These are phyloP conservation scores for Drosophila mayaguana DNA, from an alignment of 2,888 invertebrate species.

Conservation along the genomic window DNA sequence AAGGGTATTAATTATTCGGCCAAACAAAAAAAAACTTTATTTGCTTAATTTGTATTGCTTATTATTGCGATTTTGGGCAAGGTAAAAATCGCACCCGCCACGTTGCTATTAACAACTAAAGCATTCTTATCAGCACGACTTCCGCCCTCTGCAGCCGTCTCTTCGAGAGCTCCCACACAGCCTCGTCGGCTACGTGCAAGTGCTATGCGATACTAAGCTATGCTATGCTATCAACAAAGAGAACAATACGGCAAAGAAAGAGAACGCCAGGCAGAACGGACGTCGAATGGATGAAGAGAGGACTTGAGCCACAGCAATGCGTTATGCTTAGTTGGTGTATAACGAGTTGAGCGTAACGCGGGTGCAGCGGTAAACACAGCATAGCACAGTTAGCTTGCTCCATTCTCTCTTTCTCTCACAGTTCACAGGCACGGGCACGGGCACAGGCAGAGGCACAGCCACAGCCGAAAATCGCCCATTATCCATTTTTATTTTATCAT, in stretches of 20 bases:
- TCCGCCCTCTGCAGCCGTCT: neutral
- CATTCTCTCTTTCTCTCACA: conserved; percentile 17
- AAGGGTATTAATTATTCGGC: neutral
- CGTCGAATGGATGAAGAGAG: conserved; percentile 22
- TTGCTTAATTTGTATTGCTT: conserved; percentile 57
- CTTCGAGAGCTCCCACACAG: neutral
- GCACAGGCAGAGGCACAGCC: conserved; percentile 50
- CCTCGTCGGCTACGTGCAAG: conserved; percentile 17
- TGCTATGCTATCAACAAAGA: conserved; percentile 42
- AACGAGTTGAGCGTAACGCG: conserved; percentile 10
- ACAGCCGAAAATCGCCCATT: conserved; percentile 76
- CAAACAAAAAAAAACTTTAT: conserved; percentile 4
- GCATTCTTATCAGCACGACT: conserved; percentile 69
- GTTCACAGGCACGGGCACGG: conserved; percentile 49
- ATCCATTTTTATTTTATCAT: conserved; percentile 82
- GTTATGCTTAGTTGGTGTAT: conserved; percentile 32
- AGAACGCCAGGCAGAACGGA: conserved; percentile 13
- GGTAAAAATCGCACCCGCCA: conserved; percentile 39
- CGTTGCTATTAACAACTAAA: conserved; percentile 67
- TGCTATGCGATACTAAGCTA: neutral
- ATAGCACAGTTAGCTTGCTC: conserved; percentile 18
- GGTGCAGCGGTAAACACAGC: conserved; percentile 33
- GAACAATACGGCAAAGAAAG: conserved; percentile 39
- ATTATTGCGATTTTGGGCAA: conserved; percentile 77
- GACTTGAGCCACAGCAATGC: conserved; percentile 23